Base-by-base conservation (phyloP, 2,797 vertebrate species). In the Eulemur mongoz region DNA sequence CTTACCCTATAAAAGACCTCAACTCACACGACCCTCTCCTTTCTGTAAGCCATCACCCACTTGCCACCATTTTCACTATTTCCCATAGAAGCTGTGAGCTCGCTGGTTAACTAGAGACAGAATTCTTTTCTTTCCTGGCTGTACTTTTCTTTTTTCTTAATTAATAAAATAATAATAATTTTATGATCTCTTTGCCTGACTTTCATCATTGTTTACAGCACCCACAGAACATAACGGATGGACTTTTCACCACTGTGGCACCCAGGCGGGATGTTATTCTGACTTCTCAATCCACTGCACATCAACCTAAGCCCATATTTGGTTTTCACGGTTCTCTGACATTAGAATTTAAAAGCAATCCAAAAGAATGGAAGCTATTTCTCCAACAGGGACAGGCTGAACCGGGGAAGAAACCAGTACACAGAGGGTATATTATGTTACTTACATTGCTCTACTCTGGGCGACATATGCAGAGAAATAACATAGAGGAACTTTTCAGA, bases 311-410 rank as follows among this genome's bases (percentile, higher is more conserved):
- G 52, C 23, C 50, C 75, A 15, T 83, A 85, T 90, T 82, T 94
- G n/a, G 22, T 69, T 95, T 95, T 92, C 75, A n/a, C 45, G 67
- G 52, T 89, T 88, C 54, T 83, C 69, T 80, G 65, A 79, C 48
- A 57, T 61, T 57, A 43, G 69, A 83, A 91, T 50, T 72, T 70
- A 63, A 91, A 92, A 95, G 54, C 61, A 70, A 65, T 80, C 50
- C 11, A 9, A 91, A 88, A 89, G 75, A 94, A 95, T 91, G 95
- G 63, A 93, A 96, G 79, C 40, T 91, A 38, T 78, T 95, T 92
- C 86, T 91, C 35, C 23, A 78, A 45, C 61, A n/a, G 92, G 81
- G 73, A 67, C 10, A 82, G 57, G 65, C 91, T 76, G 69, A 87
- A 72, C 79, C 5, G 17, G 93, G 80, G 61, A 35, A 89, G 63